Evolutionary conservation across 2,113 vertebrate species (phyloP), one percentile per base, ranked within the genome.

Genomic region (Centropus bengalensis): DNA sequence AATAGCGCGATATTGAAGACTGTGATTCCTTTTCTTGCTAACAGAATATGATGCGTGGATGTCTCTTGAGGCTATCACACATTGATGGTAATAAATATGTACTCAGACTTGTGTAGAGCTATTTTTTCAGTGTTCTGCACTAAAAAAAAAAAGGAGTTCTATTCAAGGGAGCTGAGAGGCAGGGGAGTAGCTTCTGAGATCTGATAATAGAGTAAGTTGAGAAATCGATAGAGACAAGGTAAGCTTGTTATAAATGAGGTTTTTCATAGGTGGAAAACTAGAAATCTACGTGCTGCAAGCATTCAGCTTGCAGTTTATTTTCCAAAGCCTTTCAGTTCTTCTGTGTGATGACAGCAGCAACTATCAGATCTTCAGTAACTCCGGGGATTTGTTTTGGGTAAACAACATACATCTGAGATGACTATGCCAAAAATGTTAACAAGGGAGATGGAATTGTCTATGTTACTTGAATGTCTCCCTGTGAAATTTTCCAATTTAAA

Each of bases 351-450:
- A 95, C 79, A 94, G 89, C 51, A 82, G 82, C 5, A 74, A 77
- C 86, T 96, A 71, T 84, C 78, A 91, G 82, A 68, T 96, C 79
- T 95, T 88, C 81, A 88, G 87, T 30, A 78, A 95, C 70, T 78
- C 8, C n/a, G 76, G 75, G 60, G 70, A 24, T 81, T 85, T 97
- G 81, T 86, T 85, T 92, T 66, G 51, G 56, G 78, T 93, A 92
- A 96, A 87, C 78, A 95, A 68, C 70, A 40, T 62, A 13, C 77
- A 81, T 94, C 82, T 23, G 14, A 80, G 86, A 42, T 4, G 77
- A 86, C 75, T 91, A 12, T 64, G 88, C 70, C 28, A 75, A 86
- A 87, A 85, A 86, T 56, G 55, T 75, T 75, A 91, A 67, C 64
- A 18, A 93, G 87, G 86, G 86, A 85, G 88, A 89, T 91, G 73